Base-by-base conservation (phyloP, 64 coral and sea anemone genomes). In the Platygyra sinensis region DNA sequence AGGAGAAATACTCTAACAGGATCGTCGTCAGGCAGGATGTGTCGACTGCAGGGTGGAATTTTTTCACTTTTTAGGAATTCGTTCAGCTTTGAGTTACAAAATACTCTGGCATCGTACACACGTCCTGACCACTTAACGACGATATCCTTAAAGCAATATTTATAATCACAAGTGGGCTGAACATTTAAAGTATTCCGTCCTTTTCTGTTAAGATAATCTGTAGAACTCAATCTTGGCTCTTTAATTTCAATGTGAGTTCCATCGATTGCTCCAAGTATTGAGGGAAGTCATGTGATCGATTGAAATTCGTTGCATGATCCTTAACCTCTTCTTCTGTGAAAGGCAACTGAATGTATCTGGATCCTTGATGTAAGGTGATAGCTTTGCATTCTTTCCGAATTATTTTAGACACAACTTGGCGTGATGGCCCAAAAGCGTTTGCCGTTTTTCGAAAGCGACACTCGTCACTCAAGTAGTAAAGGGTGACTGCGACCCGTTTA, bases 321-420 rank as follows among this genome's bases (percentile, higher is more conserved):
- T 36, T 60, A 39, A 92, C 86, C 85, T 92, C 72, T 64, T 85
- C 60, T 77, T 73, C 57, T 24, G 82, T 92, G 60, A 50, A 46
- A 17, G 90, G 90, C 22, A 92, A 42, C 79, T 92, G 87, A 25
- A 92, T 86, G 76, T 75, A 65, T 84, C 77, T 92, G 72, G 90
- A 60, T 72, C 72, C 60, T 28, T 60, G 19, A 14, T 52, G 19
- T n/a, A 28, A 52, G 36, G 50, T 52, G 19, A 91, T 75, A 30
- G 52, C 78, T 59, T 83, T 50, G 64, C 79, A 91, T 17, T 83
- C 79, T 80, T 81, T 90, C 72, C 46, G 65, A 52, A 90, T 46
- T 31, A 90, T 52, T 49, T 82, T 49, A 30, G 77, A 90, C 62
- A 81, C 88, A 55, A 77, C 81, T 57, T 42, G 71, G 51, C 17